Conservation (phyloP, 2,113 vertebrate species). For the Microcebus jonahi region DNA sequence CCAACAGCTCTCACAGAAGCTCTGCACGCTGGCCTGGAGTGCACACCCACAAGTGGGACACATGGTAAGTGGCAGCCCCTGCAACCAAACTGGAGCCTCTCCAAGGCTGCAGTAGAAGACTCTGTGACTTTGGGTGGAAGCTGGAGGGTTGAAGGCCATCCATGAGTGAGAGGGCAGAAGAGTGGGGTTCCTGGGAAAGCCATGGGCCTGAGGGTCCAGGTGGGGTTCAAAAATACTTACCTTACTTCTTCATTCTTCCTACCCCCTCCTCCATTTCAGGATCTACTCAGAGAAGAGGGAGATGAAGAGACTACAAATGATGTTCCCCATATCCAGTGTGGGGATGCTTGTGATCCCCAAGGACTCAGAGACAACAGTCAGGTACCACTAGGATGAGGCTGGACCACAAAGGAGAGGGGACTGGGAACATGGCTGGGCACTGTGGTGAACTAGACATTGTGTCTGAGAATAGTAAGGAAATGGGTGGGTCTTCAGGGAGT, state of each 20-base stretch:
- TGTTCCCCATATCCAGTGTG: conserved; percentile 80
- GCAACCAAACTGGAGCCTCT: not conserved
- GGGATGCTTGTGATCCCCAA: conserved; percentile 81
- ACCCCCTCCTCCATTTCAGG: conserved; percentile 42
- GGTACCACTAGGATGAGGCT: conserved; percentile 61
- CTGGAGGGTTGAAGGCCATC: not conserved
- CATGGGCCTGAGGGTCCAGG: not conserved
- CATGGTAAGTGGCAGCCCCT: conserved; percentile 74
- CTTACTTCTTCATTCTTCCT: not conserved
- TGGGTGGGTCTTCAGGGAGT: not conserved
- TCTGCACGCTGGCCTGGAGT: conserved; percentile 67
- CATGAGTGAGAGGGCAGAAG: not conserved
- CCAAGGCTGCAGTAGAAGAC: not conserved
- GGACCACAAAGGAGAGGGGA: not conserved
- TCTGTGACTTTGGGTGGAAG: not conserved
- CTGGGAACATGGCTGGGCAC: not conserved
- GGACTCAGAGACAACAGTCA: conserved; percentile 79
- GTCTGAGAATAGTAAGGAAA: not conserved
- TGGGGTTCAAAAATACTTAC: not conserved
- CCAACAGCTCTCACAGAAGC: conserved; percentile 75
- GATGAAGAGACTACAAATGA: conserved; percentile 15
- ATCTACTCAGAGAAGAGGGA: conserved; percentile 66
- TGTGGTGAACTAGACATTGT: not conserved
- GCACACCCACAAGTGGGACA: not conserved
- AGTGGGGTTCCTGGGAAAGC: not conserved